Evolutionary conservation across 2,888 invertebrate species (phyloP).

Genomic region (Cephonodes hylas): DNA sequence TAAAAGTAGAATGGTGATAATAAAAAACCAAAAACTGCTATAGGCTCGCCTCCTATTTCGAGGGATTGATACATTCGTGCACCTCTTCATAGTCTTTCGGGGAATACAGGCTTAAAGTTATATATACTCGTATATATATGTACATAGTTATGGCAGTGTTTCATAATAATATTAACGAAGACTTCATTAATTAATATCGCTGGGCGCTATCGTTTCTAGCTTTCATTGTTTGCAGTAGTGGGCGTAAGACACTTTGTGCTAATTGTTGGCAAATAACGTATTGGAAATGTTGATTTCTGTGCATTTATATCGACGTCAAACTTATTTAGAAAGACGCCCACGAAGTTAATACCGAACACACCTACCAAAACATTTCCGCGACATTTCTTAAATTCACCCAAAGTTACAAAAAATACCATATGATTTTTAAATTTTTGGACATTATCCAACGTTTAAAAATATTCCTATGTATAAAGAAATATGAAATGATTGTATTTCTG

Average conservation of each 20-base stretch:
- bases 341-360: not conserved
- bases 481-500: not conserved
- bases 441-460: conserved; percentile 2
- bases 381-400: not conserved
- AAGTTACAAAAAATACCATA: conserved; percentile 9
- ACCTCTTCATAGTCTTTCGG: no score
- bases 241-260: not conserved
- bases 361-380: not conserved
- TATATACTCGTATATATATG: no score
- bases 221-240: not conserved
- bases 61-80: no score
- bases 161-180: no score
- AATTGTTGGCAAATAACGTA: not conserved
- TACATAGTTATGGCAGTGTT: no score
- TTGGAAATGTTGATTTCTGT: not conserved
- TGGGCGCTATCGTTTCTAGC: no score
- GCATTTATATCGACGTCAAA: not conserved
- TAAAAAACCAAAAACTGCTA: no score
- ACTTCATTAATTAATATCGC: no score
- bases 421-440: conserved; percentile 1
- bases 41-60: no score
- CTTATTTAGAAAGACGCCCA: not conserved
- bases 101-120: no score
- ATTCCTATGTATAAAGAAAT: conserved; percentile 2
- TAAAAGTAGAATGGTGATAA: no score